Conservation (phyloP, 92 coral and sea anemone genomes). For the Desmophyllum pertusum region DNA sequence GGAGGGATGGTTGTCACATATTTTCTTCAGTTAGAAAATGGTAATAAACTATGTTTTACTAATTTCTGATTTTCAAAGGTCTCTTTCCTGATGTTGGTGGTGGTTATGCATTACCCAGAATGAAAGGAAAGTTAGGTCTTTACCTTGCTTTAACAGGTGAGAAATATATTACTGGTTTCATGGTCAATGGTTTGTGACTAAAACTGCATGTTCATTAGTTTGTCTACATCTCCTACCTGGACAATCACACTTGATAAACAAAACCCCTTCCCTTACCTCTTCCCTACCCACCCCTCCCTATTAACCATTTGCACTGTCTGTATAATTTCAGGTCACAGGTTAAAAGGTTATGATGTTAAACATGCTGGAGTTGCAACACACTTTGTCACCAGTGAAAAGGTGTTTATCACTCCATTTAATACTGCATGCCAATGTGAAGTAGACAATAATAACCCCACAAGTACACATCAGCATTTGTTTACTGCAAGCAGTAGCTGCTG, state of each 20-base stretch:
- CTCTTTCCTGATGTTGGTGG: slow-evolving; percentile 99
- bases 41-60: not conserved
- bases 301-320: not conserved
- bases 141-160: slow-evolving; percentile 91
- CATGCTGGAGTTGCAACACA: slow-evolving; percentile 99
- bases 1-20: not conserved
- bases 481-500: too few relatives aligned
- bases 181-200: not conserved
- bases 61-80: slow-evolving; percentile 31
- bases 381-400: slow-evolving; percentile 91
- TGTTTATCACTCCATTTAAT: not conserved
- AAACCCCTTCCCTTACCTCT: too few relatives aligned
- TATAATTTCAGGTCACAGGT: slow-evolving; percentile 71
- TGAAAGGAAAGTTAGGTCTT: slow-evolving; percentile 80
- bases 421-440: too few relatives aligned
- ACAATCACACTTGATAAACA: too few relatives aligned
- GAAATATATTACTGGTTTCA: not conserved
- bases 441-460: too few relatives aligned
- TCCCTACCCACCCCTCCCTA: not conserved
- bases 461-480: too few relatives aligned
- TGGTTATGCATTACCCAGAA: slow-evolving; percentile 80
- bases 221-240: not conserved
- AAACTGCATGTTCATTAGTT: not conserved
- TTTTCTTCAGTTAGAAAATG: not conserved
- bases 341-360: slow-evolving; percentile 90